Base-by-base conservation (phyloP, 2,888 invertebrate species). In the Philonicus albiceps region DNA sequence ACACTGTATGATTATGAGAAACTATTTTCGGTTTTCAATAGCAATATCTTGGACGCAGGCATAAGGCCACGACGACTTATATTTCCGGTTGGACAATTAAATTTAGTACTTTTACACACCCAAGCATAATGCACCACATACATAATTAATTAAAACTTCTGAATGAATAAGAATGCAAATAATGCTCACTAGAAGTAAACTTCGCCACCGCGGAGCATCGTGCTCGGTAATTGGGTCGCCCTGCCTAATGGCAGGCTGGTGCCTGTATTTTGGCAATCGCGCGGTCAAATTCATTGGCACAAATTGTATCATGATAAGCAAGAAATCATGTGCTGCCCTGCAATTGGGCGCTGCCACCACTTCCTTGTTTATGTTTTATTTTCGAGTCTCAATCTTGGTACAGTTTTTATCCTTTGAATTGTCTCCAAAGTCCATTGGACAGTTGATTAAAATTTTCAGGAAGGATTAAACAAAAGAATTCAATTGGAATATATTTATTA, bases 1-100 rank as follows among this genome's bases (percentile, higher is more conserved):
- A 74, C 74, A 64, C 2, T 19, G 27, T 76, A n/a, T 76, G 6
- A 80, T 30, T 30, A 74, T 53, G 31, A 37, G 76, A 31, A 87
- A 30, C 83, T 83, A 88, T 86, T 87, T 55, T 81, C 87, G 87
- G 31, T 80, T 80, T 80, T 80, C 80, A 80, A 80, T 80, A 80
- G 30, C 80, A 80, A 43, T 80, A 80, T 80, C 80, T 80, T 80
- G 53, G 80, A 80, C 80, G n/a, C 31, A 64, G 64, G 22, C 64
- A 64, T 64, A 64, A 64, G 64, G 64, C 64, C 31, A 55, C 43
- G 83, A 55, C n/a, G 49, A 49, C 30, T 80, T 30, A 16, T 27
- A 40, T 53, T 53, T 80, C 53, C 80, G 53, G 80, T 49, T 43
- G 27, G 19, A 11, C 40, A 55, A 37, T 34, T 86, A 53, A 53